Conservation (phyloP, 2,888 invertebrate species). For the Neria commutata region DNA sequence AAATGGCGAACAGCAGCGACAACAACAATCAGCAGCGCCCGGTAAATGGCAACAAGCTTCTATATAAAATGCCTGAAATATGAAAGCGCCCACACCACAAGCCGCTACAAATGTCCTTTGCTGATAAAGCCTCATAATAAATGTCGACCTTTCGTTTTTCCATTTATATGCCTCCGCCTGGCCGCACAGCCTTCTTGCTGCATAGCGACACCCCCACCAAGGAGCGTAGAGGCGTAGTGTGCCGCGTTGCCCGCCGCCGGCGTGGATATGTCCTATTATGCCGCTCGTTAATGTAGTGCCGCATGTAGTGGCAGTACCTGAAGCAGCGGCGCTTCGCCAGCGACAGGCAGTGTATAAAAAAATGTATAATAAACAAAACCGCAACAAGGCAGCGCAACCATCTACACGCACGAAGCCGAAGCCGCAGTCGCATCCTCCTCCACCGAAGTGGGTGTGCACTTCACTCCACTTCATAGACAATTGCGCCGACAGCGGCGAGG, state of each 20-base stretch:
- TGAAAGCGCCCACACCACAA: constrained; percentile 31
- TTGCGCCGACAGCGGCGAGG: neutral
- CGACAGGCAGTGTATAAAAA: constrained; percentile 32
- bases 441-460: constrained; percentile 29
- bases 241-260: too few relatives aligned
- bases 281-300: constrained; percentile 25
- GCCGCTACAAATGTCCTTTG: constrained; percentile 57
- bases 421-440: too few relatives aligned
- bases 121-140: constrained; percentile 62
- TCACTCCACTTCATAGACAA: too few relatives aligned
- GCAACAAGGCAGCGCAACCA: constrained; percentile 19
- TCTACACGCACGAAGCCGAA: constrained; percentile 20
- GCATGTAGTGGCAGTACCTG: constrained; percentile 23
- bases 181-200: constrained; percentile 20
- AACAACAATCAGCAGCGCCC: neutral
- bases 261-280: too few relatives aligned
- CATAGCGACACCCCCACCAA: too few relatives aligned
- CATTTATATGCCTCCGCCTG: constrained; percentile 52
- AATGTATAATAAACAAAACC: constrained; percentile 48
- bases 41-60: neutral
- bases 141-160: constrained; percentile 62
- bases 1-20: neutral
- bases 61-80: constrained; percentile 1
- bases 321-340: constrained; percentile 12
- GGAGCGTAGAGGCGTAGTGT: too few relatives aligned